Evolutionary conservation across 2,888 invertebrate genomes (phyloP).

Genomic region (Pemphredon lugubris): DNA sequence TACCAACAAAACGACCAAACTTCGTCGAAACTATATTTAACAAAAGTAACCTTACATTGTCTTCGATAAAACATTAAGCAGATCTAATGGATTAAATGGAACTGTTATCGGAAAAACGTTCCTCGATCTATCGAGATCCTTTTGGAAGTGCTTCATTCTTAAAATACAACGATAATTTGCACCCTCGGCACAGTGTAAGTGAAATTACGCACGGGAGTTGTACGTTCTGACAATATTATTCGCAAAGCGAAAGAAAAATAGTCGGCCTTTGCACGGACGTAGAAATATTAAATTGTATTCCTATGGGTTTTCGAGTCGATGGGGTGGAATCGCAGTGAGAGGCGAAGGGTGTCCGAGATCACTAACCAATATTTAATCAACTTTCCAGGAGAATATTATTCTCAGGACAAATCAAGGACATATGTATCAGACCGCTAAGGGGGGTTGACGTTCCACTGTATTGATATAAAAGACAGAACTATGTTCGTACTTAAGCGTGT

Average conservation of each 20-base stretch:
- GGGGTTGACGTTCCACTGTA: slow-evolving; percentile 54
- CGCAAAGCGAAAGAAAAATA: slow-evolving; percentile 51
- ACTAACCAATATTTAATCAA: slow-evolving; percentile 80
- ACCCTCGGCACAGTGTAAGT: too few species aligned
- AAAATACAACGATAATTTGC: too few species aligned
- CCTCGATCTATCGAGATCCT: too few species aligned
- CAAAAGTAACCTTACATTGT: too few species aligned
- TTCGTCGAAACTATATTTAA: too few species aligned
- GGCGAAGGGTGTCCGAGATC: slow-evolving; percentile 55
- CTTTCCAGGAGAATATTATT: slow-evolving; percentile 78
- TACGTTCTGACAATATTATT: slow-evolving; percentile 1
- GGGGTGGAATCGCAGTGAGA: slow-evolving; percentile 39
- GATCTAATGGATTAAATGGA: too few species aligned
- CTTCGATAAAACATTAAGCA: too few species aligned
- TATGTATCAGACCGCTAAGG: slow-evolving; percentile 72
- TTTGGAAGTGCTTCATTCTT: too few species aligned
- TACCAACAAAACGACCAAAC: too few species aligned
- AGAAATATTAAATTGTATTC: slow-evolving; percentile 71
- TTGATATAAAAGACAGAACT: slow-evolving; percentile 51
- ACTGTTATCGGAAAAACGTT: too few species aligned
- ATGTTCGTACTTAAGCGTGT: slow-evolving; percentile 18
- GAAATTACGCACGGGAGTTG: neutral
- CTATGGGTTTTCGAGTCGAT: slow-evolving; percentile 58
- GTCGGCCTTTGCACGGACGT: slow-evolving; percentile 40
- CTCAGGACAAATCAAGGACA: slow-evolving; percentile 80